Conservation (phyloP, 1,140 invertebrate genomes). For the Drosophila insularis region DNA sequence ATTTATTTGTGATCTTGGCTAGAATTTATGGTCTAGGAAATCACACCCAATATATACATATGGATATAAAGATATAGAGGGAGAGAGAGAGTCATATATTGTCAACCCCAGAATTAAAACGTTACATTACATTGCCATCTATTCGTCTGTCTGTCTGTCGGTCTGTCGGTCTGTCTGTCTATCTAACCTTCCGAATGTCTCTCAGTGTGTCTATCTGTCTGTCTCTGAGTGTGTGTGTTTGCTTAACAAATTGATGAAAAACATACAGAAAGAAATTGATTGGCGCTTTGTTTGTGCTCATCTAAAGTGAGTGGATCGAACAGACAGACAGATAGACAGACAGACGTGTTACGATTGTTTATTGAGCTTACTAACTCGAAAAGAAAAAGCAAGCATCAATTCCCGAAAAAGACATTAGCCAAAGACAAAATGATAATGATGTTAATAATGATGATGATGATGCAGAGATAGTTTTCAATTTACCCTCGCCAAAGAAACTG, state of each 20-base stretch:
- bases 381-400: neutral
- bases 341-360: neutral
- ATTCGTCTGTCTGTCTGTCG: neutral
- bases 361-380: neutral
- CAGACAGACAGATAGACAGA: neutral
- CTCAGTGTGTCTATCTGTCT: neutral
- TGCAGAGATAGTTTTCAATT: neutral
- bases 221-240: conserved; percentile 29
- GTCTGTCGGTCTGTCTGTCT: neutral
- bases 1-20: conserved; percentile 16
- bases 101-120: conserved; percentile 20
- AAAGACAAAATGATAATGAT: neutral
- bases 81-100: neutral
- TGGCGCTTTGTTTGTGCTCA: conserved; percentile 19
- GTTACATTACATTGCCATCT: conserved; percentile 20
- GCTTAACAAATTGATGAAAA: conserved; percentile 46
- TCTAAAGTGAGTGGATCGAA: conserved; percentile 36
- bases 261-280: conserved; percentile 35
- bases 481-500: conserved; percentile 17
- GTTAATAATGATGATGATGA: neutral
- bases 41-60: neutral
- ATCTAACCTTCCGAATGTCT: conserved; percentile 5
- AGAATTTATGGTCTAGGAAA: conserved; percentile 37
- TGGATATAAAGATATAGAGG: too few species aligned
- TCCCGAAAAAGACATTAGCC: neutral